Evolutionary conservation across 2,888 invertebrate species (phyloP), one percentile per base, ranked within the genome.

Genomic region (Philopedon plagiatum): DNA sequence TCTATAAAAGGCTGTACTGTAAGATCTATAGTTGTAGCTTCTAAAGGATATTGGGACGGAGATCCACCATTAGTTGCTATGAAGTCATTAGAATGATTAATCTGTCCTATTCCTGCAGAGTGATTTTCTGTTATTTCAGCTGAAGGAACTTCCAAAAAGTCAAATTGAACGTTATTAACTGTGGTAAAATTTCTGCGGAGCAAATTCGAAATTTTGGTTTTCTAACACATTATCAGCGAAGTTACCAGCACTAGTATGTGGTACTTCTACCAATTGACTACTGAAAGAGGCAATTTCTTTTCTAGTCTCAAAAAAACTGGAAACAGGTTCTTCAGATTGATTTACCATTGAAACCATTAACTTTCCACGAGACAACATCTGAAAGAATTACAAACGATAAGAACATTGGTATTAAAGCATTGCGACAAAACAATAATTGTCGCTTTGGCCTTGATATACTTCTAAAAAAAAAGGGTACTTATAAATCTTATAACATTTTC

Each of bases 141-240:
- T 41, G 34, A 15, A 39, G 60, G 41, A 41, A 60, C 60, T 60
- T 60, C 41, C 26, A 60, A 60, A 41, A 60, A 60, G 13, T 60
- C 21, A 37, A 60, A 41, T 39, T 60, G 18, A 23, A 60, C 41
- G 41, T 60, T 60, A 23, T 60, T 23, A 19, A 60, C 44, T 39
- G 21, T 21, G 21, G 41, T 60, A 34, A 60, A 41, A 39, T 60
- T 32, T 60, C n/a, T n/a, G n/a, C n/a, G n/a, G n/a, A n/a, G 15
- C 5, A 49, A 5, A 23, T 15, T 7, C 9, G 18, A 18, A 7
- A 4, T 49, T 13, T 9, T 13, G 11, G 26, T n/a, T 2, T 11
- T 26, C n/a, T n/a, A n/a, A n/a, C n/a, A n/a, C n/a, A n/a, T n/a
- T n/a, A n/a, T n/a, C n/a, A n/a, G n/a, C n/a, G n/a, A n/a, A 11